Conservation (phyloP, 2,113 vertebrate species). For the Paradisaea rubra region DNA sequence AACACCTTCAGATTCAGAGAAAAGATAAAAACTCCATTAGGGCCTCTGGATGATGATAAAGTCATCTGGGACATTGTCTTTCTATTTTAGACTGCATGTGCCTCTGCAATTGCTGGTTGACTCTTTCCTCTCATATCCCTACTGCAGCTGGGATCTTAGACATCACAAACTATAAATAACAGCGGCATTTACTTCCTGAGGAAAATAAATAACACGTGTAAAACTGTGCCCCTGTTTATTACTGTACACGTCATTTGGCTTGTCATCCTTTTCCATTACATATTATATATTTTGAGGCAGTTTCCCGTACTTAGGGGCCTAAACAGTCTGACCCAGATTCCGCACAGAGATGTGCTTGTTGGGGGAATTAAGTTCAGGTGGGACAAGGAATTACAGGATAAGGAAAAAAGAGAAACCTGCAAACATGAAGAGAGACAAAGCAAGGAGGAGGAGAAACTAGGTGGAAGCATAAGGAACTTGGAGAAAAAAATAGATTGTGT, state of each 20-base stretch:
- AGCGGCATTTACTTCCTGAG: neutral
- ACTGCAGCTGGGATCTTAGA: neutral
- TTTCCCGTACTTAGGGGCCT: neutral
- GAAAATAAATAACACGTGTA: neutral
- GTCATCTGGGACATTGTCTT: neutral
- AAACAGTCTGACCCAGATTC: neutral
- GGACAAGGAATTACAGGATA: neutral
- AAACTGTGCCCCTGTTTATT: neutral
- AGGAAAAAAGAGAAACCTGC: neutral
- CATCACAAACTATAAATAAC: neutral
- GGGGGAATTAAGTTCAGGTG: neutral
- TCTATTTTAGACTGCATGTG: neutral
- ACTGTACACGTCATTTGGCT: neutral
- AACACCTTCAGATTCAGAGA: neutral
- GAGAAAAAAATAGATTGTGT: neutral
- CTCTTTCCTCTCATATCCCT: neutral
- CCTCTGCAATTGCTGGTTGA: neutral
- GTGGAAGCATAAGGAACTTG: neutral
- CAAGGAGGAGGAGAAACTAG: neutral
- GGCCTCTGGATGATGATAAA: neutral
- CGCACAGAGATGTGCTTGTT: neutral
- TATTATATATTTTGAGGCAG: neutral
- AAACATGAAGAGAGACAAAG: neutral
- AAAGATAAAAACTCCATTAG: neutral
- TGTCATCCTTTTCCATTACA: neutral